Evolutionary conservation across 2,113 vertebrate genomes (phyloP).

Genomic region (Eclectus roratus): DNA sequence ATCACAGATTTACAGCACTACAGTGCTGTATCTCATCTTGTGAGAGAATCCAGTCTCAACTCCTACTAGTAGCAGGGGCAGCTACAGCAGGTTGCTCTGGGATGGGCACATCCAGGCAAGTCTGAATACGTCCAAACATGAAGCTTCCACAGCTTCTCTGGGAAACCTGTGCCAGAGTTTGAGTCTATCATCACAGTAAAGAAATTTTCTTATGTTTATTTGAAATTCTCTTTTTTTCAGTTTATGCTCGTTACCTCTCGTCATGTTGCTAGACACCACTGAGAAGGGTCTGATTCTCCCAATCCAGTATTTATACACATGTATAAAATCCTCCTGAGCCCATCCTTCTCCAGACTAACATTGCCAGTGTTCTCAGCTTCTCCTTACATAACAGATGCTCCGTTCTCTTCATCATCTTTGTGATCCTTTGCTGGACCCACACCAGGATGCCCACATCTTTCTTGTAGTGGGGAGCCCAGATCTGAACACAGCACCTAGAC

Average conservation of each 20-base stretch:
- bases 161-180: background rate
- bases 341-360: background rate
- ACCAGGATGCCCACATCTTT: background rate
- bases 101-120: fast-evolving
- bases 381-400: fast-evolving
- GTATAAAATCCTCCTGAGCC: background rate
- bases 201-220: background rate
- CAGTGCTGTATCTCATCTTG: background rate
- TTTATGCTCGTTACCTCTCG: background rate
- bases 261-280: background rate
- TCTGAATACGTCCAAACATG: background rate
- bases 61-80: background rate
- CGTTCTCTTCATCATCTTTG: background rate
- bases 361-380: background rate
- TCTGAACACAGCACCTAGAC: background rate
- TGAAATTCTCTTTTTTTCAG: background rate
- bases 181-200: background rate
- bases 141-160: background rate
- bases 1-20: background rate
- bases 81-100: no score
- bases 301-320: fast-evolving
- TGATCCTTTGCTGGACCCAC: background rate
- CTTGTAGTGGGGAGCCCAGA: background rate
- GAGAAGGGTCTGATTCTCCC: background rate
- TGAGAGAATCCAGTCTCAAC: background rate